phyloP scores from a whole-genome alignment of 2,797 vertebrate species.

The Zenarchopterus dispar region DNA sequence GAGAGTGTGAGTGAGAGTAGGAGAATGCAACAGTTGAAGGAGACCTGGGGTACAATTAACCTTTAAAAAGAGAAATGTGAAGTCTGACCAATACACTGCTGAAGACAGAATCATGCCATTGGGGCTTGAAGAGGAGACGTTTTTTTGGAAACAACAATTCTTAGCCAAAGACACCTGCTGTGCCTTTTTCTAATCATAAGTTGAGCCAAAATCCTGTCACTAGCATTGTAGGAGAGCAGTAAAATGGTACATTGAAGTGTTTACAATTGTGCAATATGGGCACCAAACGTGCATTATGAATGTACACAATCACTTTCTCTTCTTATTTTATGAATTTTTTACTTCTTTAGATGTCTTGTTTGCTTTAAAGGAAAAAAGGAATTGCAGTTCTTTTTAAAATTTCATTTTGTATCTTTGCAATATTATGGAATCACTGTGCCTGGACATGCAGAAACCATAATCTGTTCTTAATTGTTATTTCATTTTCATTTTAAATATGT shows the following conservation, averaged over 20 bases:
- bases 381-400: slow-evolving; percentile 15
- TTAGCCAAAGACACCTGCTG: slow-evolving; percentile 53
- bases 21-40: neutral
- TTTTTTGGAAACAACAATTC: slow-evolving; percentile 44
- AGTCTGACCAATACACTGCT: slow-evolving; percentile 62
- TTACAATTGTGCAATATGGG: slow-evolving; percentile 82
- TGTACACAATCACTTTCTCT: slow-evolving; percentile 57
- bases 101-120: slow-evolving; percentile 35
- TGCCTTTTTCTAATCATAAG: slow-evolving; percentile 51
- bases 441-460: slow-evolving; percentile 10
- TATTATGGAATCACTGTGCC: slow-evolving; percentile 22
- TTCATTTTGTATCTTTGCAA: slow-evolving; percentile 22
- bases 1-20: slow-evolving; percentile 1
- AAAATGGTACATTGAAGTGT: slow-evolving; percentile 68
- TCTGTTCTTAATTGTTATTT: slow-evolving; percentile 12
- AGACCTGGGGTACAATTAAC: slow-evolving; percentile 28
- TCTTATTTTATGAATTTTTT: slow-evolving; percentile 26
- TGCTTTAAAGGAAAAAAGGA: slow-evolving; percentile 32
- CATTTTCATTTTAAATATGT: slow-evolving; percentile 42
- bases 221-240: slow-evolving; percentile 41
- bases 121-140: slow-evolving; percentile 30
- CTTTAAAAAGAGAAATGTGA: slow-evolving; percentile 70
- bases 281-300: slow-evolving; percentile 68
- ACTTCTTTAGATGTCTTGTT: slow-evolving; percentile 7
- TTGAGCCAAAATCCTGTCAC: slow-evolving; percentile 58